phyloP scores from a whole-genome alignment of 2,888 invertebrate species.

The Gerosis bhagava region DNA sequence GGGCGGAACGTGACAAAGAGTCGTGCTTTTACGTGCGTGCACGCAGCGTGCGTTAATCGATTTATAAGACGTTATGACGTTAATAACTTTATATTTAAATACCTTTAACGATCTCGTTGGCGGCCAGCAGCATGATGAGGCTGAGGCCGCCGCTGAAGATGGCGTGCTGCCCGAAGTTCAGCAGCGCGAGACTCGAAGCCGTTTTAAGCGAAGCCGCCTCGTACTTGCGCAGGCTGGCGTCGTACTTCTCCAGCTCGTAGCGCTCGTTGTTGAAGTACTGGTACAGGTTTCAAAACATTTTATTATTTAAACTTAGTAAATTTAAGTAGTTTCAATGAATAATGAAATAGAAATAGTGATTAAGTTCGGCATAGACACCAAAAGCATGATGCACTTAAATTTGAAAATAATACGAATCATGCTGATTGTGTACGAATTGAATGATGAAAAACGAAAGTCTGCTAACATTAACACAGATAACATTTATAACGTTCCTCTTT shows the following conservation, averaged over 20 bases:
- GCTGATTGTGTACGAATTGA: slow-evolving; percentile 64
- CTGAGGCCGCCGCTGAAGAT: slow-evolving; percentile 97
- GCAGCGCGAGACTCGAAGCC: slow-evolving; percentile 93
- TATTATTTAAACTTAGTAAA: slow-evolving; percentile 7
- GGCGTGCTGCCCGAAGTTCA: slow-evolving; percentile 98
- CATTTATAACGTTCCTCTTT: slow-evolving; percentile 41
- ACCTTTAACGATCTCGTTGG: slow-evolving; percentile 94
- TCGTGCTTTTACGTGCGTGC: too few species aligned
- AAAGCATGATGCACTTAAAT: slow-evolving; percentile 79
- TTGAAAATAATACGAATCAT: slow-evolving; percentile 67
- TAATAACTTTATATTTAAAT: too few species aligned
- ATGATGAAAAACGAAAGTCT: slow-evolving; percentile 56
- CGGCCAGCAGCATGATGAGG: slow-evolving; percentile 96
- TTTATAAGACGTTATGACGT: too few species aligned
- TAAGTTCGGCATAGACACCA: slow-evolving; percentile 66
- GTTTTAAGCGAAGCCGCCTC: slow-evolving; percentile 97
- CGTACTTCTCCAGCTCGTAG: slow-evolving; percentile 96
- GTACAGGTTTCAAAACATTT: too few species aligned
- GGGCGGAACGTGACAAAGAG: too few species aligned
- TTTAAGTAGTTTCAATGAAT: slow-evolving; percentile 20
- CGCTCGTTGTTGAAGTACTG: slow-evolving; percentile 99
- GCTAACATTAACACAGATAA: slow-evolving; percentile 46
- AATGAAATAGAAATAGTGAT: slow-evolving; percentile 36
- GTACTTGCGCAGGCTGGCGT: slow-evolving; percentile 91
- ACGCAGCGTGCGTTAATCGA: too few species aligned